These are phyloP conservation scores for Drosophila mettleri DNA, from an alignment of 2,888 invertebrate genomes.

Conservation along the genomic window DNA sequence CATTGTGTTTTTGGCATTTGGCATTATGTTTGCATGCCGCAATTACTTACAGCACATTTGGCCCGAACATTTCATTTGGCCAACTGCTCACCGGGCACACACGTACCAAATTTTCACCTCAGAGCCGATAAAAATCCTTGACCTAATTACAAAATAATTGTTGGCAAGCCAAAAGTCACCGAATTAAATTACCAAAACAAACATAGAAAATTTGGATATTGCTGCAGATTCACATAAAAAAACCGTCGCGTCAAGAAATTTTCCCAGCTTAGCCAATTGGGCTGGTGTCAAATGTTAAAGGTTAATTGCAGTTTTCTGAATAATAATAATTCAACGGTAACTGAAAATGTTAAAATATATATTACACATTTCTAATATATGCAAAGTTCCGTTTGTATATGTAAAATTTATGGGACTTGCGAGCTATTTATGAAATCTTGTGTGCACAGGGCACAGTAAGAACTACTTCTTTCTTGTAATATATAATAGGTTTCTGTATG, in stretches of 20 bases:
- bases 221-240: conserved; percentile 40
- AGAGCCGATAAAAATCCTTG: conserved; percentile 72
- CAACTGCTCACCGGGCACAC: conserved; percentile 18
- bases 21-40: conserved; percentile 69
- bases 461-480: background rate
- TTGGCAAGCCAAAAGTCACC: conserved; percentile 61
- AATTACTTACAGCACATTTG: conserved; percentile 65
- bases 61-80: conserved; percentile 42
- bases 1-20: conserved; percentile 38
- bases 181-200: conserved; percentile 79
- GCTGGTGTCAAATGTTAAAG: conserved; percentile 45
- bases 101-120: conserved; percentile 19
- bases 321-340: conserved; percentile 4
- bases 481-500: background rate
- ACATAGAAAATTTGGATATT: conserved; percentile 53
- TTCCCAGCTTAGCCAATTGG: conserved; percentile 14
- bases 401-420: background rate
- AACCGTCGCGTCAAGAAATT: conserved; percentile 17
- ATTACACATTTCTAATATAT: conserved; percentile 20
- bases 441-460: too few species aligned
- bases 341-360: background rate
- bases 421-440: background rate
- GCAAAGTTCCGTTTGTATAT: background rate
- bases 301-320: conserved; percentile 35
- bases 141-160: conserved; percentile 79